Base-by-base conservation (phyloP, 2,888 invertebrate genomes). In the Cosmia trapezina region DNA sequence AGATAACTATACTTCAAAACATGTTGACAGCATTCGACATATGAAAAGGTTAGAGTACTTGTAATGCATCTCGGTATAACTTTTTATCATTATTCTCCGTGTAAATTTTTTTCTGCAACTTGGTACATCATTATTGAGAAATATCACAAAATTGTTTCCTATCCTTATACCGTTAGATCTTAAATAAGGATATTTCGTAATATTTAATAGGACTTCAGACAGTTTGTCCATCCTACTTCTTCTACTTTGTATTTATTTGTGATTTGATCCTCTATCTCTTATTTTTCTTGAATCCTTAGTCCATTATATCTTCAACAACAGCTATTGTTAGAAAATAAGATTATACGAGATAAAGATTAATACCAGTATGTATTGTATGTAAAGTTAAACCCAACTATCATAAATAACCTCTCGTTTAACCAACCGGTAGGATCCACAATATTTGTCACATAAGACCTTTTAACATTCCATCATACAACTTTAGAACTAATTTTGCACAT, bases 401-500 rank as follows among this genome's bases (percentile, higher is more conserved):
- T 79, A 63, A 79, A 79, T 83, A 78, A 78, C 37, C 19, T 28
- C 49, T 77, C 43, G 28, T 78, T 67, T 70, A 12, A 41, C 37
- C 69, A 61, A 68, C 47, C 70, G 65, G 70, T 81, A 83, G 80
- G 70, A 74, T 62, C 49, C 33, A 78, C 49, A 72, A 74, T 54
- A 78, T 73, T 77, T 72, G 70, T 70, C 67, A 78, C 71, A 61
- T 33, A 63, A 57, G 11, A 33, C 28, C 28, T 62, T 69, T 59
- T 62, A 73, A 85, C 64, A 78, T 79, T 77, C 70, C 60, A 59
- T 70, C 70, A 70, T 53, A 75, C 60, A 60, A 64, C 53, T 80
- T 76, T 65, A 70, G 72, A 64, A 82, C 56, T 81, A 76, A 82
- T 87, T 92, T 92, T 90, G 88, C 88, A 89, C 89, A 91, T 92